Conservation (phyloP, 2,113 vertebrate species). For the Cinclus cinclus region DNA sequence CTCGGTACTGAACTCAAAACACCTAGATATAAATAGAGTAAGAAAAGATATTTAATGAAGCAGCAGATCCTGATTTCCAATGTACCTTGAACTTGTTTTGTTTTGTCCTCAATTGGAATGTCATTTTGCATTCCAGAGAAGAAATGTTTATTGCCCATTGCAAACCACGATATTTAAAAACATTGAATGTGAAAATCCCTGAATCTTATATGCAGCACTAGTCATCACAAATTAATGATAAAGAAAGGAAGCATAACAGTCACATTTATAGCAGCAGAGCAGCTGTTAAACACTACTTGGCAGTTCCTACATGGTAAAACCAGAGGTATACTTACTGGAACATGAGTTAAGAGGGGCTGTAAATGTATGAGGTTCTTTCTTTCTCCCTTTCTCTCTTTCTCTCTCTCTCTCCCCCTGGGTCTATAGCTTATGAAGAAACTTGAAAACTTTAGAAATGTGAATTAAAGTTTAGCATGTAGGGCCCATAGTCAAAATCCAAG, state of each 20-base stretch:
- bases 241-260: not conserved
- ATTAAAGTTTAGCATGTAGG: not conserved
- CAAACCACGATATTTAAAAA: not conserved
- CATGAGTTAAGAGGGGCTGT: rapidly evolving
- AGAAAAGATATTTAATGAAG: not conserved
- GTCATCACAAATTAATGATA: not conserved
- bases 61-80: not conserved
- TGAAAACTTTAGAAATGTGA: not conserved
- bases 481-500: not conserved
- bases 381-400: not conserved
- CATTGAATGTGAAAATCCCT: not conserved
- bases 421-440: not conserved
- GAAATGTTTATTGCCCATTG: not conserved
- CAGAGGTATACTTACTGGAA: not conserved
- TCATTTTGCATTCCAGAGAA: not conserved
- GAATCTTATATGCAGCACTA: not conserved
- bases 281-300: not conserved
- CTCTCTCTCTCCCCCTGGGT: not conserved
- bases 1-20: conserved; percentile 2
- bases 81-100: conserved; percentile 24
- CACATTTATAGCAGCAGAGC: not conserved
- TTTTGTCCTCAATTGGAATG: not conserved
- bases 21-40: not conserved
- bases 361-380: not conserved
- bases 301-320: not conserved